Base-by-base conservation (phyloP, 2,113 vertebrate genomes). In the Poecilia latipinna region DNA sequence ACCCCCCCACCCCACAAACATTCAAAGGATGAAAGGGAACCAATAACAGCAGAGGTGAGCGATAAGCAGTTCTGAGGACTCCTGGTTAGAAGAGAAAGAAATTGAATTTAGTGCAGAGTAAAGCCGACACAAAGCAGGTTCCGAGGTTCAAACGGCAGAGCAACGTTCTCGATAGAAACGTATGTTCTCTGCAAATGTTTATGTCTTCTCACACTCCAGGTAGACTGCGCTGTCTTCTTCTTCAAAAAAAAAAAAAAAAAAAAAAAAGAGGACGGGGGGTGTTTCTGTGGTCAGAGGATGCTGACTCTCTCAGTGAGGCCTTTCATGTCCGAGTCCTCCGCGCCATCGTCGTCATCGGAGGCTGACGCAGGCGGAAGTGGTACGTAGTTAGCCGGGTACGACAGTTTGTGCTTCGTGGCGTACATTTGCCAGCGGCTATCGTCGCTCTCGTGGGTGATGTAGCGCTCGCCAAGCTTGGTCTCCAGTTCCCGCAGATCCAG, bases 391-490 rank as follows among this genome's bases (percentile, higher is more conserved):
- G 91, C 74, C 0, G 95, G 96, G 79, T 96, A 96, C 0, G 92
- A 91, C 74, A 96, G 86, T 0, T 92, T 89, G 62, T 94, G 94
- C 61, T 96, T 93, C 0, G 80, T 82, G 17, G 96, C 93, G 8
- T 94, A 97, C 80, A 90, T 91, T 75, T 96, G 95, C 97, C 97
- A 98, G 82, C 96, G 96, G 19, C 87, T 89, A n/a, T 97, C 97
- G 24, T 97, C 97, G 0, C 97, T 98, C 91, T 97, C 97, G 0
- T 98, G 97, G 4, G 97, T 97, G 86, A 98, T 96, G 88, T 98
- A 97, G 54, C 97, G 95, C 77, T 94, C 95, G 0, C 95, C 92
- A 5, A 97, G 96, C 90, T 97, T 97, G 28, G 89, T 91, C 85
- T 98, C 97, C 89, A 98, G 93, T 86, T 96, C 96, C 10, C 97